Conservation (phyloP, 2,113 vertebrate genomes). For the Protobothrops flavoviridis region DNA sequence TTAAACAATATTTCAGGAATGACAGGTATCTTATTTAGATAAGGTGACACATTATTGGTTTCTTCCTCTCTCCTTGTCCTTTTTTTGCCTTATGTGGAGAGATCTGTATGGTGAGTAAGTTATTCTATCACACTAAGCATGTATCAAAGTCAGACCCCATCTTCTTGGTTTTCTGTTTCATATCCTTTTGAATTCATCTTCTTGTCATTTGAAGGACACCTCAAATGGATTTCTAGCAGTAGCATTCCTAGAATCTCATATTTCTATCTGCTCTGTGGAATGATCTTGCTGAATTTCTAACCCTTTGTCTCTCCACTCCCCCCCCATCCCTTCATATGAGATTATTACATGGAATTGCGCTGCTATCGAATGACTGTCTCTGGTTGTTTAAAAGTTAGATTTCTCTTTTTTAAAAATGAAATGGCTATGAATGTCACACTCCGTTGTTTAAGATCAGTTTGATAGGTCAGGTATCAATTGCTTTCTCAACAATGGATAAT, state of each 20-base stretch:
- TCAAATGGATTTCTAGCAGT: conserved; percentile 70
- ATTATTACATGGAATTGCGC: conserved; percentile 64
- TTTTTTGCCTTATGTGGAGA: conserved; percentile 62
- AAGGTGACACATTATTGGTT: conserved; percentile 72
- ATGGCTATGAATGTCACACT: conserved; percentile 58
- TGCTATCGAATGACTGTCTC: conserved; percentile 61
- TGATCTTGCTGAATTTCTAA: conserved; percentile 69
- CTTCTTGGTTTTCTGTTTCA: conserved; percentile 65
- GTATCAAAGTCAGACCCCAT: conserved; percentile 73
- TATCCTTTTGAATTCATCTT: conserved; percentile 70
- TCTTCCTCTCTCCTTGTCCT: conserved; percentile 28
- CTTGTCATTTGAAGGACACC: conserved; percentile 67
- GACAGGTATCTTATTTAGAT: conserved; percentile 77
- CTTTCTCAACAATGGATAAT: conserved; percentile 48
- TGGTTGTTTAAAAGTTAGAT: conserved; percentile 60
- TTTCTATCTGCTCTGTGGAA: conserved; percentile 63
- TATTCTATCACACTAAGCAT: conserved; percentile 72
- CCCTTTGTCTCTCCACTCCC: neutral
- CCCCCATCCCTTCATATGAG: conserved; percentile 36
- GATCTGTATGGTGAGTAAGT: conserved; percentile 72
- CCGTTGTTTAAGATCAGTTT: conserved; percentile 59
- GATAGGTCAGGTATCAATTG: conserved; percentile 53
- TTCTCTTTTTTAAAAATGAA: conserved; percentile 46
- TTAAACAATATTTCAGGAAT: conserved; percentile 72
- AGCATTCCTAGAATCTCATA: conserved; percentile 53